Evolutionary conservation across 1,140 invertebrate species (phyloP), one percentile per base, ranked within the genome.

Genomic region (Hyposmocoma kahamanoa): DNA sequence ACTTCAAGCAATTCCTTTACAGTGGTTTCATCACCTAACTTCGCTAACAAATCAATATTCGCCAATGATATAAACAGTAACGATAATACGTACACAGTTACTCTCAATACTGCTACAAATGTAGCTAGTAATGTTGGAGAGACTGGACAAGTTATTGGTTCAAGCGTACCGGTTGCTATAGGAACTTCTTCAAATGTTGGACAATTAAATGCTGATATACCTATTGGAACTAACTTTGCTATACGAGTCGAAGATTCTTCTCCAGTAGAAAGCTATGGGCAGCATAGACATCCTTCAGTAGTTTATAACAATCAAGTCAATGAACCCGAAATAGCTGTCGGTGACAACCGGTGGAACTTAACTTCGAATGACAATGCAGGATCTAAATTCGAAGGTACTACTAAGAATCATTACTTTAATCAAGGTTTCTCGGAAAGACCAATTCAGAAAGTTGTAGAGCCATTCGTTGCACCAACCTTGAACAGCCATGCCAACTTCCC

Each of bases 401-500:
- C 53, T 41, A 48, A 55, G 38, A 54, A 57, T 46, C 41, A 57
- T 34, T 65, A 64, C 50, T 48, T 53, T 30, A 56, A 71, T 42
- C 15, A 59, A 26, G 56, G 50, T 44, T 24, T 32, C 2, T 10
- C 20, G 3, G 13, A 41, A 21, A 6, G 5, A 28, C 24, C 51
- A 18, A 53, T 53, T 53, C 50, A 62, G 51, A 54, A 56, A 36
- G 38, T 53, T 19, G 58, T 62, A 8, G 52, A 61, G 0, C 57
- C 56, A n/a, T 50, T 53, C 9, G 44, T 59, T 42, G 15, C 52
- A 11, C 54, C 65, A n/a, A 72, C 69, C 34, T 11, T 68, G 19
- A 87, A 87, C 42, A 86, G 83, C 62, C 84, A 87, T 48, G 84
- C 82, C 0, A 87, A 87, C 67, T 87, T 87, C 58, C 84, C 82